Evolutionary conservation across 1,140 invertebrate species (phyloP).

Genomic region (Leptonema lineaticorne): DNA sequence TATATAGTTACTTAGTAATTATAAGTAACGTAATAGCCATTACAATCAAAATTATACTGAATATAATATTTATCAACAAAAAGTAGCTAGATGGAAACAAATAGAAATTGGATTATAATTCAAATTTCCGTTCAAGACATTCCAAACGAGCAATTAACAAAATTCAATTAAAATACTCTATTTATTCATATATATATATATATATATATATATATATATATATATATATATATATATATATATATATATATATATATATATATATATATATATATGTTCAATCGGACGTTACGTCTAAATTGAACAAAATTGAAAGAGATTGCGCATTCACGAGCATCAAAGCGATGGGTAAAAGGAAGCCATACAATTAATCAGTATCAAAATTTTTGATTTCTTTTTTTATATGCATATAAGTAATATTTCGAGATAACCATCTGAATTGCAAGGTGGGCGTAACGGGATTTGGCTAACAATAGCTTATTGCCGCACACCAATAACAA

Average conservation of each 20-base stretch:
- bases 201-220: neutral
- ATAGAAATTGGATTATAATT: too few species aligned
- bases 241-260: neutral
- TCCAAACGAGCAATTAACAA: neutral
- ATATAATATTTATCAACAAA: too few species aligned
- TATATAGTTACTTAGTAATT: too few species aligned
- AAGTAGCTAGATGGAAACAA: too few species aligned
- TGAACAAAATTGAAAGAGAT: conserved; percentile 12
- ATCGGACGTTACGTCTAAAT: neutral
- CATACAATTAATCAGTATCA: neutral
- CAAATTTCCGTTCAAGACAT: neutral
- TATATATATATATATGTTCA: neutral
- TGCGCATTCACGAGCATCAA: conserved; percentile 9
- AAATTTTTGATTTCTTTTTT: conserved; percentile 2
- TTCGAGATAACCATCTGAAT: conserved; percentile 21
- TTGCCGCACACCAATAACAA: conserved; percentile 7
- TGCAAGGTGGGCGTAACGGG: conserved; percentile 22
- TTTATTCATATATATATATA: neutral
- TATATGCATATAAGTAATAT: neutral
- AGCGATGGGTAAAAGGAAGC: conserved; percentile 5
- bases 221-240: neutral
- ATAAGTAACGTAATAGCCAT: too few species aligned
- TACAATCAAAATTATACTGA: too few species aligned
- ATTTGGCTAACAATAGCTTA: conserved; percentile 22
- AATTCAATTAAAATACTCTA: neutral